Evolutionary conservation across 2,113 vertebrate species (phyloP).

Genomic region (Upupa epops): DNA sequence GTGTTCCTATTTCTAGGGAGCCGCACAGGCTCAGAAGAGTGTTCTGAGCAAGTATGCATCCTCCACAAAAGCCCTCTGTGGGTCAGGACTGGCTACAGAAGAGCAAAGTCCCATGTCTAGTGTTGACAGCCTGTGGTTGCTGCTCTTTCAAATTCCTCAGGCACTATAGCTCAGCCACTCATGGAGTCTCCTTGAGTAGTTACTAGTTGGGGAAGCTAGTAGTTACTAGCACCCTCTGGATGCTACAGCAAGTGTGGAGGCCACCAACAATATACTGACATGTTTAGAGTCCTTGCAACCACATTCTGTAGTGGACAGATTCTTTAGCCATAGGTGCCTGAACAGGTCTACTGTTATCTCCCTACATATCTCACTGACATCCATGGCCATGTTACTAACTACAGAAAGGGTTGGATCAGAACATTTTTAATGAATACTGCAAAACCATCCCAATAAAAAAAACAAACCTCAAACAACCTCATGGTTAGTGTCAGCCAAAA

Average conservation of each 20-base stretch:
- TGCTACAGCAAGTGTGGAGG: background rate
- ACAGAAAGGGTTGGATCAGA: background rate
- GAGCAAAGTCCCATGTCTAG: background rate
- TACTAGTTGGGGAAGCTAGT: too few relatives aligned
- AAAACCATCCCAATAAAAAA: background rate
- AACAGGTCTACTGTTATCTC: background rate
- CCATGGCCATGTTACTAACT: background rate
- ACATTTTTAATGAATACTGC: background rate
- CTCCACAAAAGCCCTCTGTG: accelerated
- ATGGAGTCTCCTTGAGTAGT: too few relatives aligned
- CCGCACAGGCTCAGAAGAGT: background rate
- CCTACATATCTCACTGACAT: background rate
- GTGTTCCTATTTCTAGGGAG: background rate
- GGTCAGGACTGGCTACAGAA: background rate
- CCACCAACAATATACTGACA: background rate
- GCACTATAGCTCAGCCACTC: background rate
- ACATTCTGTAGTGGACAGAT: background rate
- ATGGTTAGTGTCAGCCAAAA: background rate
- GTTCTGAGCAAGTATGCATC: background rate
- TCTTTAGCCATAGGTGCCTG: background rate
- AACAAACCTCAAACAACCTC: background rate
- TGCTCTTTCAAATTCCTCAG: background rate
- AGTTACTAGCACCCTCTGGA: background rate
- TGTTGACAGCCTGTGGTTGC: accelerated
- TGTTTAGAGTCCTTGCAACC: background rate